Conservation (phyloP, 1,140 invertebrate species). For the Scaptomyza montana region DNA sequence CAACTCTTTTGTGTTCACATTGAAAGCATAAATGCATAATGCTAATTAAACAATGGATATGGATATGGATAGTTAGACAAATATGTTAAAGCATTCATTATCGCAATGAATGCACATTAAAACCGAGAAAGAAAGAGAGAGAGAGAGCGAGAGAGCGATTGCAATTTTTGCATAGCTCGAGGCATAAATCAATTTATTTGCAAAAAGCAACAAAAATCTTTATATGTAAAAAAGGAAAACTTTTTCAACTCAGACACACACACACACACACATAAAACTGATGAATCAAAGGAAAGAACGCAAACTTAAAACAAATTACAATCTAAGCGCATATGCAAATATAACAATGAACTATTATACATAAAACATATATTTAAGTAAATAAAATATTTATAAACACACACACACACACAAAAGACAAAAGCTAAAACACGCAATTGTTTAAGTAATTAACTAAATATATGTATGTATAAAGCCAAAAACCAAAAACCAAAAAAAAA, state of each 20-base stretch:
- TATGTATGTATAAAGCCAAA: conserved; percentile 40
- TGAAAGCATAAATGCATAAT: conserved; percentile 54
- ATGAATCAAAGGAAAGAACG: conserved; percentile 68
- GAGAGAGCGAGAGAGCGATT: conserved; percentile 35
- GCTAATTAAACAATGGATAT: conserved; percentile 69
- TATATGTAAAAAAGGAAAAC: conserved; percentile 55
- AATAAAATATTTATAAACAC: conserved; percentile 79
- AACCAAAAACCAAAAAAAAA: conserved; percentile 15
- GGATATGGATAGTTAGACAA: conserved; percentile 79
- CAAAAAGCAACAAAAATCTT: conserved; percentile 48
- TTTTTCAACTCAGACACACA: conserved; percentile 23
- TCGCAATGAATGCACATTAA: conserved; percentile 25
- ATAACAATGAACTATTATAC: conserved; percentile 82
- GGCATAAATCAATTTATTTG: conserved; percentile 77
- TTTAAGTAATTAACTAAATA: conserved; percentile 65
- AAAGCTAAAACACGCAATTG: conserved; percentile 43
- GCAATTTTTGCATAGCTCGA: conserved; percentile 51
- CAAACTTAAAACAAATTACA: conserved; percentile 77
- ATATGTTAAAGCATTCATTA: conserved; percentile 75
- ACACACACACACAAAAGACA: conserved; percentile 39
- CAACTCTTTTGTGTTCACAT: conserved; percentile 73
- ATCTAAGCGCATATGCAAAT: conserved; percentile 77
- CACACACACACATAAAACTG: conserved; percentile 54
- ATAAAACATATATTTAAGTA: conserved; percentile 77
- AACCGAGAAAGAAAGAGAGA: neutral